Percentiles rank a stretch among this genome's conserved stretches.
These are phyloP conservation scores for fruit fly (Drosophila melanogaster) DNA, from an alignment of 1,140 invertebrate species.

Conservation along the genomic window Release_6_plus_ISO1_MT NT_037436.4:4428001-4428500, in stretches of 20 bases:
- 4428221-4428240: too few relatives aligned
- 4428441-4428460: slow-evolving; percentile 57
- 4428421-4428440: slow-evolving; percentile 55
- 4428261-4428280: neutral
- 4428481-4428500: slow-evolving; percentile 12
- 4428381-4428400: slow-evolving; percentile 49
- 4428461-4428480: slow-evolving; percentile 11
- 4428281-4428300: neutral
- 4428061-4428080: slow-evolving; percentile 62
- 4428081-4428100: slow-evolving; percentile 79
- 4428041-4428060: slow-evolving; percentile 34
- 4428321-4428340: neutral
- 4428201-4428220: neutral
- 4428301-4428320: too few relatives aligned
- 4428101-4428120: slow-evolving; percentile 68
- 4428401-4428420: slow-evolving; percentile 83
- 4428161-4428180: slow-evolving; percentile 8
- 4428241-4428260: neutral
- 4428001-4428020: slow-evolving; percentile 67
- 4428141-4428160: slow-evolving; percentile 68
- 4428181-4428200: slow-evolving; percentile 23
- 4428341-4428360: slow-evolving; percentile 10
- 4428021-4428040: slow-evolving; percentile 65
- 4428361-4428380: slow-evolving; percentile 17
- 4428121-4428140: slow-evolving; percentile 80